Evolutionary conservation across 2,797 vertebrate genomes (phyloP), one percentile per base, ranked within the genome.

Genomic region (Stomatorhinus walkeri): DNA sequence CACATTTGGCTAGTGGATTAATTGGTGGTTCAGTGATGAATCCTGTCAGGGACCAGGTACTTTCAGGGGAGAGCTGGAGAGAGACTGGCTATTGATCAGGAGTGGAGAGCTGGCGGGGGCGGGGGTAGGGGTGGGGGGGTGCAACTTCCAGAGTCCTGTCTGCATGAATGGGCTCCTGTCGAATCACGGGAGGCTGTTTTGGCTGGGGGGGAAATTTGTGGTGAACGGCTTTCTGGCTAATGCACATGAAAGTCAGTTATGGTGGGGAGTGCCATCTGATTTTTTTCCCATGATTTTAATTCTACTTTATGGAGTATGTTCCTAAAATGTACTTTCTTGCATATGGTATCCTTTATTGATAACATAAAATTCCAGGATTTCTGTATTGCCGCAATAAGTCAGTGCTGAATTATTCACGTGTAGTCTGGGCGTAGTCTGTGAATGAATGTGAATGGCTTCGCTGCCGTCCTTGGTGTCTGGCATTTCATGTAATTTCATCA

Each of bases 271-370:
- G 48, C 48, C 1, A 1, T 85, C n/a, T 4, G 64, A 72, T 72
- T 36, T 72, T 61, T 61, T 61, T 61, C 3, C 4, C n/a, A 59
- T 16, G 51, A 87, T 36, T 43, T 87, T 22, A 59, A 16, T 85
- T 14, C 48, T 40, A 9, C 28, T 40, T 40, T 52, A 28, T 46
- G 68, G 43, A n/a, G 46, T 9, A 40, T 12, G 68, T 76, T 14
- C 24, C 46, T 28, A 61, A 61, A 76, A 64, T 81, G 14, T 43
- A 36, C 28, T 83, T 79, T 81, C 64, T 48, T 16, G 32, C 43
- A 79, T 79, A 32, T 36, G 87, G 48, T 88, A 4, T 88, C 48
- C 16, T 51, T 88, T 76, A 88, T 79, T 76, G 46, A 79, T 54
- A 19, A 87, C 22, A 79, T 36, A 76, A 36, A 88, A 88, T 49